Base-by-base conservation (phyloP, 2,888 invertebrate genomes). In the Apamea anceps region DNA sequence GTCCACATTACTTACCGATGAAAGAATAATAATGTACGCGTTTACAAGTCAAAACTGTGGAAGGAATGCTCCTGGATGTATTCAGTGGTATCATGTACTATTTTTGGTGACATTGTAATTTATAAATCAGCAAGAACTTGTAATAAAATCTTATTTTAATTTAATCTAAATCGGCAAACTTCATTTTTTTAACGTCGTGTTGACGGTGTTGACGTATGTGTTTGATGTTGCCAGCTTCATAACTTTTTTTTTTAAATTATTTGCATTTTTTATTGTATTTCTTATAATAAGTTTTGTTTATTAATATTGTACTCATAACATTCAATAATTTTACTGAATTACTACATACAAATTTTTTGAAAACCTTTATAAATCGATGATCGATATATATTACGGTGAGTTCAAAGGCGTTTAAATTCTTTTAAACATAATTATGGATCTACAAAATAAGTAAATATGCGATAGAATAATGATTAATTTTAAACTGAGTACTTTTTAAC, bases 31-130 rank as follows among this genome's bases (percentile, higher is more conserved):
- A 67, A 62, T 65, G 32, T 71, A 65, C 72, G 77, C 70, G 67
- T 79, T 87, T 83, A 85, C 68, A 75, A 75, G 37, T 37, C 28
- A 71, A 73, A 75, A 74, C 76, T 60, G 18, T 42, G 57, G 12
- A 72, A 72, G 37, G n/a, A 73, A 45, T 60, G 70, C 62, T 78
- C 80, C 62, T 15, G 51, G 42, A 75, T 79, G 65, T 72, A 66
- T 70, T 75, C 60, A 71, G 60, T 51, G 67, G 25, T 77, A 66
- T n/a, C 37, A 54, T 57, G 28, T 54, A 67, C 70, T 68, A 82
- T 76, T 89, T 82, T 73, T 70, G 6, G 72, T 63, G 72, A 63
- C 88, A 87, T 87, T 82, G 42, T 89, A 80, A 89, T 82, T 82
- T 79, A 87, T 79, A 87, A 75, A 77, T 74, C 42, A 32, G 21